phyloP scores from a whole-genome alignment of 2,113 vertebrate genomes.

The Rattus norvegicus region GRCr8 NC_086024.1:20099001-20099500 shows the following conservation, averaged over 20 bases:
- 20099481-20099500: conserved; percentile 5
- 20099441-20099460: neutral
- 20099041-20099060: no score
- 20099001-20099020: no score
- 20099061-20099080: no score
- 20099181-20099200: conserved; percentile 60
- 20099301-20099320: neutral
- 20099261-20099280: conserved; percentile 46
- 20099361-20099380: no score
- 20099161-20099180: conserved; percentile 41
- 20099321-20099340: neutral
- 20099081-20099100: no score
- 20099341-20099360: no score
- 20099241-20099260: conserved; percentile 61
- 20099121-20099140: no score
- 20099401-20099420: neutral
- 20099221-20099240: conserved; percentile 77
- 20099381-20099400: neutral
- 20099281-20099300: neutral
- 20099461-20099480: neutral
- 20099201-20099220: neutral
- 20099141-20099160: no score
- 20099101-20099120: no score
- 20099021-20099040: no score
- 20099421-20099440: neutral